Percentiles rank a stretch among this genome's conserved stretches.
Conservation (phyloP, 35 echinoderm and acorn worm genomes). For the Ophioderma brevispina region DNA sequence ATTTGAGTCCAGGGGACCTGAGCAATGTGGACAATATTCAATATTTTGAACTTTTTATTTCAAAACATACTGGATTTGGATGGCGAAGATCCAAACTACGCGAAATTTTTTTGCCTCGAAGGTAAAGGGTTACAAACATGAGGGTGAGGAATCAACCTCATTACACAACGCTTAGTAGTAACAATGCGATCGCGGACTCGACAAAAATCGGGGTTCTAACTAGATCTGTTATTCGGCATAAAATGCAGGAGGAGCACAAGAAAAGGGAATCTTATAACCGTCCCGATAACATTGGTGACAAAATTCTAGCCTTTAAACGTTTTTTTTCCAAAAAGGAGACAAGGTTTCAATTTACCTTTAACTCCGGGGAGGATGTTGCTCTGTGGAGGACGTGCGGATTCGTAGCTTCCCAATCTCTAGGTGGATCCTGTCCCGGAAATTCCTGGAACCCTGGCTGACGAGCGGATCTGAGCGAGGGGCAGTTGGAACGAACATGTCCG, state of each 20-base stretch:
- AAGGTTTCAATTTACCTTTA: background rate
- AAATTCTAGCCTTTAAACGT: background rate
- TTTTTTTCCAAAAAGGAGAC: background rate
- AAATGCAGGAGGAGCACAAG: background rate
- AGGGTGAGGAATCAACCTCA: background rate
- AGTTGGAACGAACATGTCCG: constrained; percentile 28
- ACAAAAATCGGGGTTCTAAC: constrained; percentile 25
- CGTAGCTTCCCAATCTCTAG: too few species aligned
- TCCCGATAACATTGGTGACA: background rate
- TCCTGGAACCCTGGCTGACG: background rate
- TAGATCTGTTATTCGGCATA: constrained; percentile 14
- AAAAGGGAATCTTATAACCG: constrained; percentile 41
- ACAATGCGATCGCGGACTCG: constrained; percentile 5
- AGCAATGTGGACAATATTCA: background rate
- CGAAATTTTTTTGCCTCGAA: constrained; percentile 38
- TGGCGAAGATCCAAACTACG: constrained; percentile 30
- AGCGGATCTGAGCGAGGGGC: constrained; percentile 13
- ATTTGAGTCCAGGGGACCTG: background rate
- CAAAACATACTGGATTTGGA: constrained; percentile 9
- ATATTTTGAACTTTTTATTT: background rate
- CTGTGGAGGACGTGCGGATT: background rate
- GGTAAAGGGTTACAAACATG: constrained; percentile 18
- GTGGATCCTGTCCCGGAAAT: too few species aligned
- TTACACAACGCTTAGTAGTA: background rate
- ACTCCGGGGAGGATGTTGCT: background rate